Base-by-base conservation (phyloP, 2,113 vertebrate genomes). In the Urocitellus parryii region DNA sequence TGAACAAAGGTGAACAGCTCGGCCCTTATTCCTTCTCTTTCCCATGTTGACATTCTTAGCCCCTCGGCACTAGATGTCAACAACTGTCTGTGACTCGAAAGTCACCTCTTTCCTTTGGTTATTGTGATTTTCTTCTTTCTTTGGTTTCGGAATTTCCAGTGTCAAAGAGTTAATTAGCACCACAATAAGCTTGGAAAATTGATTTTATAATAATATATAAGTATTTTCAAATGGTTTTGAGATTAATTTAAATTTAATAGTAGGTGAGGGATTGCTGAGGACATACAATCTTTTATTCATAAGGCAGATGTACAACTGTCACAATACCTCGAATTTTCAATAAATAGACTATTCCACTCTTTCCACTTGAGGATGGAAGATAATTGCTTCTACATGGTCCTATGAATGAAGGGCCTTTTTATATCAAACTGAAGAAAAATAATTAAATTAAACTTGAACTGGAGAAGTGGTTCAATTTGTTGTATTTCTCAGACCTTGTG, bases 1-100 rank as follows among this genome's bases (percentile, higher is more conserved):
- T 99, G 97, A 99, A 99, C 98, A 99, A 99, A 99, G 99, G 99
- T 99, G 99, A 99, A 96, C 92, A 89, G 96, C 58, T 97, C 95
- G 34, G 95, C 95, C 77, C 96, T 97, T 22, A 86, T 74, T 90
- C 90, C 39, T 85, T 68, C 86, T 85, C 63, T 88, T 96, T 94
- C 93, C 96, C 72, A 48, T 83, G 12, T 20, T 22, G 81, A 88
- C 90, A 53, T 78, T 65, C 80, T 95, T 82, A 78, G 67, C 88
- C 81, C 96, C 94, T 89, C 95, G 32, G 84, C 88, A 51, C 95
- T 76, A 27, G 78, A 25, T 95, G 83, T 85, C 48, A 42, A 58
- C 91, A 96, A 93, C 92, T 93, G 48, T 91, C 73, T 45, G 94
- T 83, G 84, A 94, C 92, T 78, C 92, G 88, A 92, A 67, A 4